Evolutionary conservation across 2,113 vertebrate genomes (phyloP).

Genomic region (Tautogolabrus adspersus): DNA sequence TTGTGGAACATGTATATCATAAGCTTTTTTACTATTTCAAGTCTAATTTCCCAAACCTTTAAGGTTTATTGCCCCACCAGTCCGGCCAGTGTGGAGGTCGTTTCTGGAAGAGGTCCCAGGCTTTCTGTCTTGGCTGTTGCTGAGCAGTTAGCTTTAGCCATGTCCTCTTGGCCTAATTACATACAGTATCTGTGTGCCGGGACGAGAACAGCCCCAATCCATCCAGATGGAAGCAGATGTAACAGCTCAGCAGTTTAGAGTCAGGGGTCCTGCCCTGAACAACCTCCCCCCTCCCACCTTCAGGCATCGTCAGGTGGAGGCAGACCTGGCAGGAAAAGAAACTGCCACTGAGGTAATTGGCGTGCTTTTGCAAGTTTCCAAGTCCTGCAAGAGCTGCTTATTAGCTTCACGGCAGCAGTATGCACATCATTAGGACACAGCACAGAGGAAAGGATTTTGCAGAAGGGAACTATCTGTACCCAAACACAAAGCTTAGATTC

Average conservation of each 20-base stretch:
- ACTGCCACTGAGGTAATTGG: slow-evolving; percentile 65
- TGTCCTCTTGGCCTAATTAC: slow-evolving; percentile 58
- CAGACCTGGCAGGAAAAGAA: slow-evolving; percentile 46
- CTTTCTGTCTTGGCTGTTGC: slow-evolving; percentile 34
- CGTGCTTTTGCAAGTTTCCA: slow-evolving; percentile 39
- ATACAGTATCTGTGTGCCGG: slow-evolving; percentile 34
- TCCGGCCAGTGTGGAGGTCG: not conserved
- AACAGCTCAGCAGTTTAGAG: slow-evolving; percentile 72
- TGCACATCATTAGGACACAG: slow-evolving; percentile 62
- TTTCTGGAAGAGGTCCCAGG: slow-evolving; percentile 3
- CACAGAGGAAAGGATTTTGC: slow-evolving; percentile 45
- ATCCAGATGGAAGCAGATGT: slow-evolving; percentile 64
- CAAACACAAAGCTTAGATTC: slow-evolving; percentile 31
- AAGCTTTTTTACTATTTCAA: not conserved
- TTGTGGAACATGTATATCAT: no score
- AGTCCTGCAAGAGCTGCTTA: slow-evolving; percentile 58
- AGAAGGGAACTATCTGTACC: slow-evolving; percentile 45
- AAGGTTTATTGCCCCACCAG: slow-evolving; percentile 10
- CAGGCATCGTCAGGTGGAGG: slow-evolving; percentile 46
- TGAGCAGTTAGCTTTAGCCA: slow-evolving; percentile 38
- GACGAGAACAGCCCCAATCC: slow-evolving; percentile 47
- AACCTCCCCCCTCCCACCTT: slow-evolving; percentile 23
- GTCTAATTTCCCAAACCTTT: not conserved
- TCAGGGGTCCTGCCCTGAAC: slow-evolving; percentile 43
- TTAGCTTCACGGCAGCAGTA: slow-evolving; percentile 55